Percentiles rank a stretch among this genome's conserved stretches.
Evolutionary conservation across 2,113 vertebrate genomes (phyloP).

Genomic region (Pongo abelii): DNA sequence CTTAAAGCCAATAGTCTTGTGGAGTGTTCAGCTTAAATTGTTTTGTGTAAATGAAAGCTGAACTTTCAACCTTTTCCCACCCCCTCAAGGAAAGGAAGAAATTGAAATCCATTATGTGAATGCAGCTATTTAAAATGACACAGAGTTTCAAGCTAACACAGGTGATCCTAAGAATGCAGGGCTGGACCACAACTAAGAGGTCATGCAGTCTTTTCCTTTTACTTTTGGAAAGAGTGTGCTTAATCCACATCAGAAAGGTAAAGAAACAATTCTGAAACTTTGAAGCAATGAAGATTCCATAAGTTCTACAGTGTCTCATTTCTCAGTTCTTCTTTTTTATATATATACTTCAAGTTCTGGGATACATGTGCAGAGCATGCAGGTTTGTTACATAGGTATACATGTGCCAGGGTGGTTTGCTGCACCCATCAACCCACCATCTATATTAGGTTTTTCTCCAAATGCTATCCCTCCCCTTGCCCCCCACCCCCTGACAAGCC

Average conservation of each 20-base stretch:
- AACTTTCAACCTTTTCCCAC: conserved; percentile 59
- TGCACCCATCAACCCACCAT: too few species aligned
- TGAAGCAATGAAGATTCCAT: background rate
- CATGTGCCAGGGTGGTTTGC: too few species aligned
- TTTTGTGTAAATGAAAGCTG: conserved; percentile 70
- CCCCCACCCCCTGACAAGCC: too few species aligned
- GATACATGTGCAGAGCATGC: too few species aligned
- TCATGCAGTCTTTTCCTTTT: background rate
- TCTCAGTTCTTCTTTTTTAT: background rate
- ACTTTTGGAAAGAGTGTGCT: background rate
- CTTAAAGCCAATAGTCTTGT: conserved; percentile 57
- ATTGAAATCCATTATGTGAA: conserved; percentile 62
- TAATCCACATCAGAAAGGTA: background rate
- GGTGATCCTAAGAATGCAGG: background rate
- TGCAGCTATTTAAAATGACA: conserved; percentile 59
- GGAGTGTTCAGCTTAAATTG: conserved; percentile 61
- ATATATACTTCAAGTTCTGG: too few species aligned
- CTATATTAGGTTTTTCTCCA: too few species aligned
- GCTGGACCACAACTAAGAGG: background rate
- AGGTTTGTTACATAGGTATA: too few species aligned
- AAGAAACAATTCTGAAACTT: background rate
- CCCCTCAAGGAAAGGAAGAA: conserved; percentile 51
- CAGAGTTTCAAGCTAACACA: background rate
- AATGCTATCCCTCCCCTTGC: too few species aligned
- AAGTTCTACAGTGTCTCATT: background rate